Percentiles rank a stretch among this genome's conserved stretches.
These are phyloP conservation scores for Calameuta pallipes DNA, from an alignment of 2,888 invertebrate species.

Conservation along the genomic window DNA sequence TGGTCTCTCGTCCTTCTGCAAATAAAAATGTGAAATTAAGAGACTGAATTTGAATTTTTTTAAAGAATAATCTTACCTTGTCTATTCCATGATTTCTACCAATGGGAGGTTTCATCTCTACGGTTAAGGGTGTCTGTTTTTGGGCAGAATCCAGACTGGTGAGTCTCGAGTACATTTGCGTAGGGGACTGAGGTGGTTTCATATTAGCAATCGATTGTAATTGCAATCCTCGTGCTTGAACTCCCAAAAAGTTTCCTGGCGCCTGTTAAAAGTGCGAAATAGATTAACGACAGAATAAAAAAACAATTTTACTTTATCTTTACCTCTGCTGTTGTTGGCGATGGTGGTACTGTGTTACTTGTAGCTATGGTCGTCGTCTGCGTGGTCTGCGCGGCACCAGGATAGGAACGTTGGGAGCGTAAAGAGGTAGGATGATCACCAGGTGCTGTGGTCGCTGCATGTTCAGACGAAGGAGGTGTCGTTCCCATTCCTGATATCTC, in stretches of 20 bases:
- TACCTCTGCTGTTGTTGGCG: constrained; percentile 64
- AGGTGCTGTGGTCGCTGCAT: constrained; percentile 32
- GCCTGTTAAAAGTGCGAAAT: constrained; percentile 35
- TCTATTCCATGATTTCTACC: constrained; percentile 55
- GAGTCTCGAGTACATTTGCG: constrained; percentile 70
- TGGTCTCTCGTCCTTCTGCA: constrained; percentile 58
- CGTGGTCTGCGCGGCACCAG: constrained; percentile 64
- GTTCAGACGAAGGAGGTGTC: constrained; percentile 74
- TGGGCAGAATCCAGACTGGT: constrained; percentile 59
- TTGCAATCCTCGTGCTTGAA: constrained; percentile 48
- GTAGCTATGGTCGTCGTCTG: constrained; percentile 56
- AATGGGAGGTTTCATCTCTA: constrained; percentile 61
- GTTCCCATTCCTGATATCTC: constrained; percentile 81
- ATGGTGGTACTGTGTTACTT: constrained; percentile 67
- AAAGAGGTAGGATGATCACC: constrained; percentile 66
- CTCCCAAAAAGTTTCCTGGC: constrained; percentile 49
- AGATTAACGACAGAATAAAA: background rate
- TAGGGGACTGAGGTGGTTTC: constrained; percentile 76
- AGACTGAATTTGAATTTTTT: background rate
- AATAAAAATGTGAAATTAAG: constrained; percentile 16
- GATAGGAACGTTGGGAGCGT: constrained; percentile 68
- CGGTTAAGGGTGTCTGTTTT: constrained; percentile 45
- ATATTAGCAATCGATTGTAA: constrained; percentile 48
- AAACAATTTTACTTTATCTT: background rate
- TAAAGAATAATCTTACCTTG: constrained; percentile 42